Base-by-base conservation (phyloP, 1,140 invertebrate genomes). In the Rhopalosiphum maidis region DNA sequence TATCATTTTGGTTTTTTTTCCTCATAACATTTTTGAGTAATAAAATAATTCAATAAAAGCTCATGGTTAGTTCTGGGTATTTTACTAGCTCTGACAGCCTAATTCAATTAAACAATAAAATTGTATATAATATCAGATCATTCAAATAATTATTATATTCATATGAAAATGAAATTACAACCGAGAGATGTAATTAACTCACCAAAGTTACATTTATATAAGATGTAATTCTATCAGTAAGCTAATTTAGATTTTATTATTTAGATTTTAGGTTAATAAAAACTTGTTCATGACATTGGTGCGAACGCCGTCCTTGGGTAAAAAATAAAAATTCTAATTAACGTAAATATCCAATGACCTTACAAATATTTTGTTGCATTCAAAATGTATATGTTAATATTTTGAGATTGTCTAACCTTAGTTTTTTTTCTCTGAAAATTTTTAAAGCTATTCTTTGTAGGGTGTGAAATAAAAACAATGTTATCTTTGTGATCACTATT, bases 301-400 rank as follows among this genome's bases (percentile, higher is more conserved):
- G 0, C 6, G 3, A 11, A 77, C 4, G n/a, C 15, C n/a, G 18
- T 68, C 60, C 60, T 68, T 68, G 60, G 6, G 30, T n/a, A n/a
- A n/a, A 68, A 77, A n/a, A 77, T n/a, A 77, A 77, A n/a, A 77
- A 77, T 77, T 18, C 30, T 77, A 77, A 77, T 77, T 77, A 77
- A n/a, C 60, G 30, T 68, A 77, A n/a, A n/a, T 77, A 77, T 77
- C 30, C 6, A 77, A 77, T 15, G 60, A 77, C 60, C 60, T 77
- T 77, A 77, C 5, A 77, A 77, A 77, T 77, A 77, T 35, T 68
- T 77, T n/a, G n/a, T 35, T 77, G 30, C 30, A 77, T 77, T 77
- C 15, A 68, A n/a, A 5, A 77, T 15, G n/a, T n/a, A n/a, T 35
- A n/a, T 9, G 18, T 77, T 9, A 5, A 15, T n/a, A 68, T 30